Evolutionary conservation across 2,888 invertebrate species (phyloP), one percentile per base, ranked within the genome.

Genomic region (Cacoxenus indagator): DNA sequence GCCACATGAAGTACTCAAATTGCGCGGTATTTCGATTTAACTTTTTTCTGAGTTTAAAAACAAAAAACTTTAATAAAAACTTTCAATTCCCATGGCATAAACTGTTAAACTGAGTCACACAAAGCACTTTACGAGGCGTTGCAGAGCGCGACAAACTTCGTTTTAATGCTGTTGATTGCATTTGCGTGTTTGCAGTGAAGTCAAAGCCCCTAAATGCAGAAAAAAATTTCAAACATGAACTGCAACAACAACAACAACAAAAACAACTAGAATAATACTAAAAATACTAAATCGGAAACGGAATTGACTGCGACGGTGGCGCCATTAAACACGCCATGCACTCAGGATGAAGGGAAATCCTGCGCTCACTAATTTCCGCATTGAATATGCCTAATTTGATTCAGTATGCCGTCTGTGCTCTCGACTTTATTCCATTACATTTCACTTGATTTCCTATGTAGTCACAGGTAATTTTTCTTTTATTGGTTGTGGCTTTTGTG

Each of bases 341-440:
- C 14, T n/a, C n/a, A n/a, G n/a, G n/a, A n/a, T n/a, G n/a, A 37
- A 14, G 14, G 68, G 55, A 69, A 67, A 65, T 65, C 61, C 68
- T 71, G 67, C 55, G 31, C 57, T 48, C 65, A 57, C 66, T 72
- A 72, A 72, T 70, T 72, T 64, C 64, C 27, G 31, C 69, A 66
- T 72, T 65, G 67, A 71, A 61, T 61, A 61, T 57, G 59, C 69
- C 65, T 66, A 27, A 69, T 64, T 67, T 62, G 46, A 37, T 14
- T 31, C 48, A 27, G 55, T 37, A 4, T 64, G 19, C 22, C 45
- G 55, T 51, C 48, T 22, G 17, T 37, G 31, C 22, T 37, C 19
- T 11, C 17, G 17, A 37, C 22, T 9, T 43, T 62, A 37, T 26
- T 31, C 14, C 11, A 17, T 57, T 14, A 17, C 4, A 26, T 48